Conservation (phyloP, 1,140 invertebrate genomes). For the Diorhabda carinulata region DNA sequence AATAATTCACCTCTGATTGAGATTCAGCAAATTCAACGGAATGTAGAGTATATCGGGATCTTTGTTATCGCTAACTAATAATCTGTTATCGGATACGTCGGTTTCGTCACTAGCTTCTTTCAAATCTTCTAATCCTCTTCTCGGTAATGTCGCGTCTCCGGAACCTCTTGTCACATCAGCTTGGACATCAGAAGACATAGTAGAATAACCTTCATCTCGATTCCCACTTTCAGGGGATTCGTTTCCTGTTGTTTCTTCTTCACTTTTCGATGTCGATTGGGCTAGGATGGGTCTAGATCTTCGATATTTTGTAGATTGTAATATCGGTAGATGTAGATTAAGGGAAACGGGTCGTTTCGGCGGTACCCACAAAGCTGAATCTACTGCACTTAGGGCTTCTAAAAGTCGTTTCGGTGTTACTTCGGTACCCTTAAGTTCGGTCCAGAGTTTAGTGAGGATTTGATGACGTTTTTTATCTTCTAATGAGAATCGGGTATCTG, state of each 20-base stretch:
- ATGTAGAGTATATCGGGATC: conserved; percentile 68
- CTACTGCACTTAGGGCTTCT: conserved; percentile 56
- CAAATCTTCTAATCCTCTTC: conserved; percentile 62
- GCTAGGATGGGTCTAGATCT: conserved; percentile 41
- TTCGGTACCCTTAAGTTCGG: conserved; percentile 57
- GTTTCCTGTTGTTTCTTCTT: conserved; percentile 58
- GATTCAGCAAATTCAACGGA: conserved; percentile 62
- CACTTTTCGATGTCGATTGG: conserved; percentile 46
- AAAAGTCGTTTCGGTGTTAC: conserved; percentile 56
- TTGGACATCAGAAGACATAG: conserved; percentile 84
- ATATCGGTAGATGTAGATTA: conserved; percentile 58
- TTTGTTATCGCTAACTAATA: conserved; percentile 52
- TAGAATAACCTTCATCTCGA: conserved; percentile 82
- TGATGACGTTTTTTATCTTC: conserved; percentile 59
- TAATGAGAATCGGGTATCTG: conserved; percentile 50
- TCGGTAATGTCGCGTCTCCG: conserved; percentile 51
- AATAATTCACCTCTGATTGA: conserved; percentile 51
- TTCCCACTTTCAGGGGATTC: conserved; percentile 71
- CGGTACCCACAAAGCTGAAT: conserved; percentile 60
- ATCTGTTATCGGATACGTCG: conserved; percentile 54
- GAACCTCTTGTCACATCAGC: conserved; percentile 53
- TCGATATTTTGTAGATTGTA: conserved; percentile 50
- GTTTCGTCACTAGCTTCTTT: conserved; percentile 69
- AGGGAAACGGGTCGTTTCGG: conserved; percentile 61
- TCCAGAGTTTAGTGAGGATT: conserved; percentile 58